Evolutionary conservation across 1,140 invertebrate genomes (phyloP).

Genomic region (Brachionus manjavacas): DNA sequence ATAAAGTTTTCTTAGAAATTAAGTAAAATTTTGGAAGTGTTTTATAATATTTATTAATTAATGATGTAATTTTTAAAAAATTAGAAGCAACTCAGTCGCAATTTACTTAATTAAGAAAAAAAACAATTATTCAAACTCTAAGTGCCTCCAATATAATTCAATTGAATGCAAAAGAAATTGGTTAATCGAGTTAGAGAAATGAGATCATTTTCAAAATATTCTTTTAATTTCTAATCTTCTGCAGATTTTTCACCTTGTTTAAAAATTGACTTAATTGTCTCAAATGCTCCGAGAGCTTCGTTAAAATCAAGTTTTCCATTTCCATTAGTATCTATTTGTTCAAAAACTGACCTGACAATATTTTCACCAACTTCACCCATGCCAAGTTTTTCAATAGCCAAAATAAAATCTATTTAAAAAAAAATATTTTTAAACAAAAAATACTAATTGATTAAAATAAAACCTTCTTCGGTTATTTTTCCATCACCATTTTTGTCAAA

Average conservation of each 20-base stretch:
- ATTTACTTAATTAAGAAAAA: no score
- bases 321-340: not conserved
- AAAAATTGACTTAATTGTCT: not conserved
- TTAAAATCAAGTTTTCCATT: not conserved
- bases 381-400: not conserved
- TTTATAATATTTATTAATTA: no score
- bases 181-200: not conserved
- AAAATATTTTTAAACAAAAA: no score
- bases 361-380: not conserved
- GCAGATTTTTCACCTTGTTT: not conserved
- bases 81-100: no score
- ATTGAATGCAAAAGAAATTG: no score
- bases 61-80: no score
- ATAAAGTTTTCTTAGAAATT: no score
- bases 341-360: not conserved
- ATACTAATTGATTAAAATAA: not conserved
- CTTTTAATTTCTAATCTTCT: not conserved
- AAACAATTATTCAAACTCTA: no score
- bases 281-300: not conserved
- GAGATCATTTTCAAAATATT: not conserved
- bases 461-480: slow-evolving; percentile 25
- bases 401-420: not conserved
- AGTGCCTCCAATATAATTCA: no score
- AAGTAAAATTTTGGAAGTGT: no score
- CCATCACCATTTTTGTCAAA: slow-evolving; percentile 40